Evolutionary conservation across 1,140 invertebrate species (phyloP).

Genomic region (Conus betulinus): DNA sequence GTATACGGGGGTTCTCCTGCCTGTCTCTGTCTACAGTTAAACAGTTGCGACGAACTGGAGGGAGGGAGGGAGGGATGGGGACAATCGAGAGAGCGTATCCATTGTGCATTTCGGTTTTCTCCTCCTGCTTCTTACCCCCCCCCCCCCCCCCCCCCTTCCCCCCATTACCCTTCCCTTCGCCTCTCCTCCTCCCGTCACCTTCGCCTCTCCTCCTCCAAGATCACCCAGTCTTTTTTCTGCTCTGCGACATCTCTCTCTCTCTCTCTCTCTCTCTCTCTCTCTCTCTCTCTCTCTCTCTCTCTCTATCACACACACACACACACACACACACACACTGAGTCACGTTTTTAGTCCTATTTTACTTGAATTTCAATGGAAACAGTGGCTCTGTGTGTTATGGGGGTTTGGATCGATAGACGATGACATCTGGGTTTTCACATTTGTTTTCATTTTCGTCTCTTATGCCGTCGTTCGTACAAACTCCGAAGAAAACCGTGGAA

Average conservation of each 20-base stretch:
- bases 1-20: too few relatives aligned
- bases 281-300: conserved; percentile 10
- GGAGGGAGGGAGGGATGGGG: too few relatives aligned
- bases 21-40: too few relatives aligned
- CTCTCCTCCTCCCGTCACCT: neutral
- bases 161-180: neutral
- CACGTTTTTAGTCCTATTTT: neutral
- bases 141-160: neutral
- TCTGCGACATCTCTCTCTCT: too few relatives aligned
- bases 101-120: neutral
- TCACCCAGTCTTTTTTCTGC: neutral
- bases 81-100: too few relatives aligned
- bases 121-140: neutral
- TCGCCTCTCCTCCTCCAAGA: neutral
- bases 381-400: too few relatives aligned
- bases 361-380: neutral
- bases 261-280: neutral
- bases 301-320: neutral
- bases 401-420: too few relatives aligned
- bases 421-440: neutral
- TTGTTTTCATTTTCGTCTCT: neutral
- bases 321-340: too few relatives aligned
- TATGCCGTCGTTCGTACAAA: too few relatives aligned
- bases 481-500: too few relatives aligned
- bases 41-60: too few relatives aligned